Conservation (phyloP, 23 tunicate species). For the Botrylloides violaceus region DNA sequence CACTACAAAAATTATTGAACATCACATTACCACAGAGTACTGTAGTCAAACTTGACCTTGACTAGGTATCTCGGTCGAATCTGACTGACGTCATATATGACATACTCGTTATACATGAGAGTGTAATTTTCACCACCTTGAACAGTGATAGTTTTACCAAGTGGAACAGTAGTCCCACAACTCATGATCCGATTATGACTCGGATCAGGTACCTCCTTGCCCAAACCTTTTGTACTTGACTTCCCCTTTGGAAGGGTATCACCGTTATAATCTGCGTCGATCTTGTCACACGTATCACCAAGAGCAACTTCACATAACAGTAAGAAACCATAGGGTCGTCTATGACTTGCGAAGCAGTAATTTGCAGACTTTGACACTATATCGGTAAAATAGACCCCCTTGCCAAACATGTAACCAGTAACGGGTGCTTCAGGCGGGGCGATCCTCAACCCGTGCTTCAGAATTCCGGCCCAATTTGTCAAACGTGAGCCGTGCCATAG, state of each 20-base stretch:
- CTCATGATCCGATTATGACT: neutral
- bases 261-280: constrained; percentile 29
- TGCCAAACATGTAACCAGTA: constrained; percentile 65
- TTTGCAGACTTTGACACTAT: constrained; percentile 76
- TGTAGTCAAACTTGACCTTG: constrained; percentile 29
- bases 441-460: constrained; percentile 68
- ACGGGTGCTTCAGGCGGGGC: constrained; percentile 84
- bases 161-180: constrained; percentile 14
- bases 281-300: constrained; percentile 17
- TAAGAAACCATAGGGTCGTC: constrained; percentile 50
- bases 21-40: neutral
- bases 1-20: neutral
- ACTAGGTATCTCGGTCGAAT: constrained; percentile 46
- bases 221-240: constrained; percentile 49
- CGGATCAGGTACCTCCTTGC: neutral
- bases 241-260: constrained; percentile 45
- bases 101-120: constrained; percentile 56
- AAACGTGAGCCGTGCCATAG: constrained; percentile 82
- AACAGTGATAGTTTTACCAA: constrained; percentile 31
- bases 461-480: constrained; percentile 78
- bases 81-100: constrained; percentile 59
- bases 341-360: constrained; percentile 40
- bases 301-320: constrained; percentile 78
- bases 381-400: constrained; percentile 80
- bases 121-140: neutral